phyloP scores from a whole-genome alignment of 2,797 vertebrate species.

The Sparus aurata region DNA sequence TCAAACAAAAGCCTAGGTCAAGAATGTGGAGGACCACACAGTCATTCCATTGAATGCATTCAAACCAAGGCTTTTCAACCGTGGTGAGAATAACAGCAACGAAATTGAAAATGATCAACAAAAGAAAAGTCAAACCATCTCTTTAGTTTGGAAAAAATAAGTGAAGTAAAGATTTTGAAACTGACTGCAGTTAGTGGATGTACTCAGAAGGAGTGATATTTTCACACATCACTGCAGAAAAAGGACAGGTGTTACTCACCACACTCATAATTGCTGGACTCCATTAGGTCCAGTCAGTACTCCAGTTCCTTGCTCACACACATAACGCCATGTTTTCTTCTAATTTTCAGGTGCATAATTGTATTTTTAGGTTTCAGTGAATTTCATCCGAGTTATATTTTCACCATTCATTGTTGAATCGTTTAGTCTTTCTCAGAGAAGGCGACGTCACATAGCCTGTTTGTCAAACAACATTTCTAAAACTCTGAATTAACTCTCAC shows the following conservation, averaged over 20 bases:
- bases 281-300: not conserved
- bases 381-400: too few species aligned
- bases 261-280: not conserved
- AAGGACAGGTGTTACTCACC: not conserved
- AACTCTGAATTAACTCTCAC: too few species aligned
- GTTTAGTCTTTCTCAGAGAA: too few species aligned
- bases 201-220: not conserved
- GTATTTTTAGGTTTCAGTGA: too few species aligned
- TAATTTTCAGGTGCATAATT: too few species aligned
- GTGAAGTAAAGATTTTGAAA: not conserved
- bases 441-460: too few species aligned
- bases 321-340: not conserved
- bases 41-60: not conserved
- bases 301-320: not conserved
- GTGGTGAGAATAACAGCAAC: not conserved
- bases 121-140: not conserved
- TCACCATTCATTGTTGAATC: too few species aligned
- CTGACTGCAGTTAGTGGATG: not conserved
- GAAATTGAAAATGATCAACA: not conserved
- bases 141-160: not conserved
- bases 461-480: too few species aligned
- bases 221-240: not conserved
- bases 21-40: conserved; percentile 2
- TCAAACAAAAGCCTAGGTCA: not conserved
- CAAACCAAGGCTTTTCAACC: not conserved